These are phyloP conservation scores for Argyrosomus regius DNA, from an alignment of 2,797 vertebrate species.

Conservation along the genomic window DNA sequence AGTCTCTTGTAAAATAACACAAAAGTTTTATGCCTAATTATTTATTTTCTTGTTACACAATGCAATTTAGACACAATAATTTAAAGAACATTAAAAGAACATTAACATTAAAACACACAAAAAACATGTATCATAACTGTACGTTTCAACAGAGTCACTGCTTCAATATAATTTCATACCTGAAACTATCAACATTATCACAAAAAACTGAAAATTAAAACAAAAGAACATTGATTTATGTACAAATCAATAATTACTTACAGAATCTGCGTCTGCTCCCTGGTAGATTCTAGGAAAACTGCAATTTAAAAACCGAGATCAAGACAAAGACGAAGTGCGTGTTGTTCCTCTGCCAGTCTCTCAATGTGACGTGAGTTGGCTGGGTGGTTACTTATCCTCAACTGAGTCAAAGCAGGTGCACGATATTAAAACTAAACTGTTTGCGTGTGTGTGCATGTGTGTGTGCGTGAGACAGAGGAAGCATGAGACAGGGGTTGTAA, in stretches of 20 bases:
- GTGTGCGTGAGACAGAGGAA: neutral
- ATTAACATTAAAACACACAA: neutral
- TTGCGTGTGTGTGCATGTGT: constrained; percentile 13
- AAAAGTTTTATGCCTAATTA: neutral
- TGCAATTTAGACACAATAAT: neutral
- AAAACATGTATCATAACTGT: neutral
- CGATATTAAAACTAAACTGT: neutral
- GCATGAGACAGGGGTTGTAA: neutral
- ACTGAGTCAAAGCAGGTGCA: constrained; percentile 44
- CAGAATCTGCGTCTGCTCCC: neutral
- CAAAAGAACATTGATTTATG: neutral
- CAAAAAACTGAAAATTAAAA: neutral
- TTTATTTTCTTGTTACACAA: neutral
- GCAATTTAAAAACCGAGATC: constrained; percentile 4
- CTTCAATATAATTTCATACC: neutral
- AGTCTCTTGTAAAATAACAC: neutral
- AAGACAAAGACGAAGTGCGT: constrained; percentile 2
- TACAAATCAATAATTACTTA: constrained; percentile 47
- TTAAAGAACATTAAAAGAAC: neutral
- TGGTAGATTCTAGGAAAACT: neutral
- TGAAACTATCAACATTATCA: neutral
- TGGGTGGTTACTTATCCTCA: constrained; percentile 48
- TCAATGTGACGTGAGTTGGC: constrained; percentile 30
- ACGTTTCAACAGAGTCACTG: neutral
- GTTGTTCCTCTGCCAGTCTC: constrained; percentile 27